A percentile compares a stretch with the other conserved stretches of the same genome.
Evolutionary conservation across 2,888 invertebrate species (phyloP).

Genomic region (Agrochola lychnidis): DNA sequence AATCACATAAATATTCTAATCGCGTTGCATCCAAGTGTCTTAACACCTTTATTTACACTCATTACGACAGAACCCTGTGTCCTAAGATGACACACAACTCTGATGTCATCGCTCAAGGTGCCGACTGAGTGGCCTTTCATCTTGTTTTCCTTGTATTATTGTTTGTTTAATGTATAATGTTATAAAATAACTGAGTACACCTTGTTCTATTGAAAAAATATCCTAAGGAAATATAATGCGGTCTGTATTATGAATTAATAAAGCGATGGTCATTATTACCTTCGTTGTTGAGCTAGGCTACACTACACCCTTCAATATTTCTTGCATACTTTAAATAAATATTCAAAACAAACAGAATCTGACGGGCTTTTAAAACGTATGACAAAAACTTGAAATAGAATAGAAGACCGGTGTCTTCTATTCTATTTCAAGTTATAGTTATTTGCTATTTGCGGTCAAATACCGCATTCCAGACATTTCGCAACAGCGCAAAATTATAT

Average conservation of each 20-base stretch:
- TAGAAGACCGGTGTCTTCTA: neutral
- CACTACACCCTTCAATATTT: conserved; percentile 3
- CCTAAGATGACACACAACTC: conserved; percentile 55
- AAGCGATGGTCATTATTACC: conserved; percentile 24
- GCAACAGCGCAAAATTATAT: conserved; percentile 8
- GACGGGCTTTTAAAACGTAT: neutral
- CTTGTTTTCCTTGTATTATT: conserved; percentile 73
- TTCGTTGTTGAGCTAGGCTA: conserved; percentile 18
- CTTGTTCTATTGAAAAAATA: conserved; percentile 46
- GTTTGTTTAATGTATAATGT: conserved; percentile 54
- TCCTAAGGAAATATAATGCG: conserved; percentile 24
- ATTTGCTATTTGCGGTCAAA: conserved; percentile 1
- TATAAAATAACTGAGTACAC: conserved; percentile 48
- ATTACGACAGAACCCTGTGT: conserved; percentile 46
- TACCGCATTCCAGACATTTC: conserved; percentile 5
- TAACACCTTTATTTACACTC: conserved; percentile 52
- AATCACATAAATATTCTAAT: conserved; percentile 29
- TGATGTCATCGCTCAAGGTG: conserved; percentile 82
- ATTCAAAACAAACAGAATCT: neutral
- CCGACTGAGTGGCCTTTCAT: conserved; percentile 72
- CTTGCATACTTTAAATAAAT: neutral
- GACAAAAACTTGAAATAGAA: neutral
- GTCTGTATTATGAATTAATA: conserved; percentile 39
- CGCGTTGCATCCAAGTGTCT: conserved; percentile 21
- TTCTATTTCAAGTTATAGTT: too few species aligned